Base-by-base conservation (phyloP, 2,888 invertebrate genomes). In the Andrena fulva region DNA sequence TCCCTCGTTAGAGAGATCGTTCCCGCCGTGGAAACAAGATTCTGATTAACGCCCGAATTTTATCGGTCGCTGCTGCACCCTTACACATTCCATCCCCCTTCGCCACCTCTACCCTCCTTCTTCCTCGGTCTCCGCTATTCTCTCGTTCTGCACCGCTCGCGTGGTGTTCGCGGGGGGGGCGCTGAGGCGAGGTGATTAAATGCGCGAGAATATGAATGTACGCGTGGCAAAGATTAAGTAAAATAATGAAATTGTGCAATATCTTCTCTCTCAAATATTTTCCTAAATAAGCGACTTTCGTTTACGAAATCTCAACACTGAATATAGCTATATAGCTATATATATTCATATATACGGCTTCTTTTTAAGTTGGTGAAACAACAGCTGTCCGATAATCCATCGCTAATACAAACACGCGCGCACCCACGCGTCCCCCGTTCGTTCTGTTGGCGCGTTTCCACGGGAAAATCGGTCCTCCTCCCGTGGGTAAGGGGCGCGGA, bases 1-100 rank as follows among this genome's bases (percentile, higher is more conserved):
- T 82, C 85, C 87, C 89, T 89, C 87, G 90, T 90, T 91, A 88
- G 87, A 85, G 85, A 85, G 85, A 77, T 66, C 77, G 70, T 72
- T 82, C 85, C 63, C 73, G 71, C 60, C 84, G 87, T 89, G 87
- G 88, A 90, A 91, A 92, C 91, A 91, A 91, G 91, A 92, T 91
- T 92, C 91, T 91, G 92, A 91, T 92, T 91, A 92, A 91, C 90
- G 91, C 89, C 90, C 87, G 90, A 92, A 92, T 92, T 92, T 91
- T 91, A 92, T 91, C 89, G 89, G 82, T 83, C 71, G 68, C 80
- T 31, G 62, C 75, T 66, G 54, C 68, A 71, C 73, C 64, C 73
- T 76, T 42, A 16, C 62, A 62, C 66, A 70, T 29, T 74, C 56
- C 54, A 27, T 12, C 48, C 2, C 2, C 59, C 24, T n/a, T 31